phyloP scores from a whole-genome alignment of 2,113 vertebrate species.

The Microtus montanus region DNA sequence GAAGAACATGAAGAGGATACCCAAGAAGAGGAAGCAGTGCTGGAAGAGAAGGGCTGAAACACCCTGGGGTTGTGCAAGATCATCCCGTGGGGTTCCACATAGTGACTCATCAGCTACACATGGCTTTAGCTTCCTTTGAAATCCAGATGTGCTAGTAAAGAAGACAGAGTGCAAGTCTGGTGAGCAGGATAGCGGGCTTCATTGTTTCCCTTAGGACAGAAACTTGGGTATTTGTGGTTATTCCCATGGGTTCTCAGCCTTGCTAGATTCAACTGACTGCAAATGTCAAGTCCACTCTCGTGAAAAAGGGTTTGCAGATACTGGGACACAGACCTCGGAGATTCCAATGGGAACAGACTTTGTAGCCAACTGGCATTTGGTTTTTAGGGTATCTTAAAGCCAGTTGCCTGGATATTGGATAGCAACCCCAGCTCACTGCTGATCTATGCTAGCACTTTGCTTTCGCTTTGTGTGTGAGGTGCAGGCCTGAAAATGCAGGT shows the following conservation, averaged over 20 bases:
- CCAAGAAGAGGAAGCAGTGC: neutral
- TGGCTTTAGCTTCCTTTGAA: conserved; percentile 35
- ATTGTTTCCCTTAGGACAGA: neutral
- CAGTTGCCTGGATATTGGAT: conserved; percentile 64
- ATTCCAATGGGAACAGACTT: neutral
- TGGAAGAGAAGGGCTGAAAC: neutral
- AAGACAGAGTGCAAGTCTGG: neutral
- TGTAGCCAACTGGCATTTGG: neutral
- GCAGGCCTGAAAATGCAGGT: conserved; percentile 39
- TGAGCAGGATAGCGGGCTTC: neutral
- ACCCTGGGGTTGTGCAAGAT: neutral
- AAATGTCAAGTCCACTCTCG: neutral
- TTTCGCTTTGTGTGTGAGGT: conserved; percentile 70
- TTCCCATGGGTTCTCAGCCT: neutral
- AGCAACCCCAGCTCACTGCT: conserved; percentile 58
- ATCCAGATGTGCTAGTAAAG: conserved; percentile 4
- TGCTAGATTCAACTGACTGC: neutral
- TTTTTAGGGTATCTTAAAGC: conserved; percentile 64
- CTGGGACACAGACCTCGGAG: neutral
- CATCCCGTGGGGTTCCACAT: neutral
- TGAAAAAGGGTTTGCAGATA: neutral
- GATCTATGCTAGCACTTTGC: conserved; percentile 66
- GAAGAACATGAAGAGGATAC: neutral
- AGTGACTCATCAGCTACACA: neutral
- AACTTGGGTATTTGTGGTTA: neutral